Evolutionary conservation across 2,113 vertebrate genomes (phyloP).

Genomic region (Cryptomyrus ogoouensis): DNA sequence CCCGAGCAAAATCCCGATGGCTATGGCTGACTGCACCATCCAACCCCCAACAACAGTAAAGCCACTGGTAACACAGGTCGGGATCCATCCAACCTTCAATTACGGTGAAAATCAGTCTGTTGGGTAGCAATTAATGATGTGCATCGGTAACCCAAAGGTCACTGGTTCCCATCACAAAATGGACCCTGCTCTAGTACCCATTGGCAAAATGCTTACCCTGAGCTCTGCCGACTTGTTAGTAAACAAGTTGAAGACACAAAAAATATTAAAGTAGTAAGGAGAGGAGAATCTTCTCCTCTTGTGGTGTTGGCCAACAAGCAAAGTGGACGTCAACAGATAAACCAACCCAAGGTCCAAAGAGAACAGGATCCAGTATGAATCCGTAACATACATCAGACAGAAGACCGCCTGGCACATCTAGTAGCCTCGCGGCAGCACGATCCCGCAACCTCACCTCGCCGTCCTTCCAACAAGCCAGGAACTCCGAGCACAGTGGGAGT

Average conservation of each 20-base stretch:
- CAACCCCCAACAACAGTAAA: background rate
- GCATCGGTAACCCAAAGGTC: background rate
- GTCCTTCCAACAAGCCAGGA: background rate
- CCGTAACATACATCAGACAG: background rate
- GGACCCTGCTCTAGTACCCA: background rate
- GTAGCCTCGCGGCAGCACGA: background rate
- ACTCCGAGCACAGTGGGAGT: background rate
- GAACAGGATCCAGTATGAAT: background rate
- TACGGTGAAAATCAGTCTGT: background rate
- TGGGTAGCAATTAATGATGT: background rate
- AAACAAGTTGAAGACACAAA: background rate
- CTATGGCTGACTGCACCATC: background rate
- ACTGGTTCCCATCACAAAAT: background rate
- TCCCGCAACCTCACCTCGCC: background rate
- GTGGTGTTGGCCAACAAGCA: background rate
- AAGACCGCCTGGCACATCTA: background rate
- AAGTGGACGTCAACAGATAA: background rate
- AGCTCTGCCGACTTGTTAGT: background rate
- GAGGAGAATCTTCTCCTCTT: background rate
- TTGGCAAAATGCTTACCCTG: background rate
- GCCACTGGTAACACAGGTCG: background rate
- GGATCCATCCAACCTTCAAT: background rate
- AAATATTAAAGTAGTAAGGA: background rate
- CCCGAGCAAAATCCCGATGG: background rate
- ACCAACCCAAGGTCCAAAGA: background rate